phyloP scores from a whole-genome alignment of 2,113 vertebrate genomes.

The Lophura nycthemera region DNA sequence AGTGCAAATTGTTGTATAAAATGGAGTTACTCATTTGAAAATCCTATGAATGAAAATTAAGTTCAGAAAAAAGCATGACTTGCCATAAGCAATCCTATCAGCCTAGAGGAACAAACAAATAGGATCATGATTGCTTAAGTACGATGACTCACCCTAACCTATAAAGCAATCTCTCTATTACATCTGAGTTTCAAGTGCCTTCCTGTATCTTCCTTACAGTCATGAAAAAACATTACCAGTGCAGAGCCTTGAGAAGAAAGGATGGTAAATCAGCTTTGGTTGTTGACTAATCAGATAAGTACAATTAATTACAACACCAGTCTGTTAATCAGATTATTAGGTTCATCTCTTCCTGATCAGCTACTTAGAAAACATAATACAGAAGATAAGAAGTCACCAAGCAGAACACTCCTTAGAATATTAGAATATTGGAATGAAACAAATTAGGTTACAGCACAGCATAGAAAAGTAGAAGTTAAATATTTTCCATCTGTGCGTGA shows the following conservation, averaged over 20 bases:
- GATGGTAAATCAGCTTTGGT: conserved; percentile 16
- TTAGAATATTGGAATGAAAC: neutral
- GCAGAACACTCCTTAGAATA: neutral
- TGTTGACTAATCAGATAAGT: conserved; percentile 52
- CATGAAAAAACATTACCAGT: conserved; percentile 3
- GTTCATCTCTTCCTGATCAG: conserved; percentile 48
- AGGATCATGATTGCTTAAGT: neutral
- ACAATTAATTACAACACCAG: conserved; percentile 52
- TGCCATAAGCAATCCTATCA: conserved; percentile 5
- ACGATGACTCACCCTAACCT: neutral
- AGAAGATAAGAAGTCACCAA: conserved; percentile 11
- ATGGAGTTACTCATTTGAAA: neutral
- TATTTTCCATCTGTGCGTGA: neutral
- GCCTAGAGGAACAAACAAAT: conserved; percentile 23
- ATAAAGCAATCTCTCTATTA: conserved; percentile 4
- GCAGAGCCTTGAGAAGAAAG: conserved; percentile 19
- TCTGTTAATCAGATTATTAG: conserved; percentile 46
- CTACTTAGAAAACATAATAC: conserved; percentile 36
- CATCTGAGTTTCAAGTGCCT: neutral
- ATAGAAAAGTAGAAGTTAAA: neutral
- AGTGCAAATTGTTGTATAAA: neutral
- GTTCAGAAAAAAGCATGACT: neutral
- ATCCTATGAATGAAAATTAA: conserved; percentile 34
- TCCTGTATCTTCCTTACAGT: neutral
- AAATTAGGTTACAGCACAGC: neutral